Base-by-base conservation (phyloP, 2,113 vertebrate species). In the Phyllostomus discolor region DNA sequence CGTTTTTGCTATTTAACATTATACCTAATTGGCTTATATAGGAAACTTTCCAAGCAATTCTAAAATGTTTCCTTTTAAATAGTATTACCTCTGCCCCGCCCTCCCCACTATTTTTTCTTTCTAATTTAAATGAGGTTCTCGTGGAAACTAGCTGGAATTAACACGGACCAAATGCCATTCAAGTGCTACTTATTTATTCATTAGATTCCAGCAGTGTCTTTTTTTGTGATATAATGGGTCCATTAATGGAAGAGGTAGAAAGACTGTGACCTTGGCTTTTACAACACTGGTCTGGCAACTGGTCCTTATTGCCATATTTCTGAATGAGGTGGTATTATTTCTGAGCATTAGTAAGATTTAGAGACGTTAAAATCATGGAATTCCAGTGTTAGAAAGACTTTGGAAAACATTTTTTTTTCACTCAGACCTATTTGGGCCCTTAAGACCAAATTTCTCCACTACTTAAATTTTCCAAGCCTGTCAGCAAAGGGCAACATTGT, bases 141-240 rank as follows among this genome's bases (percentile, higher is more conserved):
- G 69, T 95, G 91, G 94, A 95, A 95, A 84, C 86, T 69, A 92
- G 70, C 88, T 70, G 73, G 88, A 89, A 94, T 97, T 95, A 91
- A 96, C 94, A 94, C 94, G 96, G 89, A 54, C 69, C 93, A 91
- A 67, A 93, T 94, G 93, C 78, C 54, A 86, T 91, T 95, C 82
- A 94, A 89, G 93, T 78, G 33, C 88, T 96, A 50, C 57, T 95
- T 97, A 94, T 94, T 96, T 97, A 93, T 97, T 97, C 91, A 96
- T 97, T 88, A 96, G 85, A 89, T 93, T 89, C 87, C 72, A 90
- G 91, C 86, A 52, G 50, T 80, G 62, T 64, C 79, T 59, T 80
- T 95, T 57, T 95, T 41, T 81, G 93, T 79, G 73, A 78, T 66
- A 85, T 82, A 97, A 94, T 97, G 78, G 62, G 70, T 79, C 88